Evolutionary conservation across 2,888 invertebrate species (phyloP).

Genomic region (Coenonympha arcania): DNA sequence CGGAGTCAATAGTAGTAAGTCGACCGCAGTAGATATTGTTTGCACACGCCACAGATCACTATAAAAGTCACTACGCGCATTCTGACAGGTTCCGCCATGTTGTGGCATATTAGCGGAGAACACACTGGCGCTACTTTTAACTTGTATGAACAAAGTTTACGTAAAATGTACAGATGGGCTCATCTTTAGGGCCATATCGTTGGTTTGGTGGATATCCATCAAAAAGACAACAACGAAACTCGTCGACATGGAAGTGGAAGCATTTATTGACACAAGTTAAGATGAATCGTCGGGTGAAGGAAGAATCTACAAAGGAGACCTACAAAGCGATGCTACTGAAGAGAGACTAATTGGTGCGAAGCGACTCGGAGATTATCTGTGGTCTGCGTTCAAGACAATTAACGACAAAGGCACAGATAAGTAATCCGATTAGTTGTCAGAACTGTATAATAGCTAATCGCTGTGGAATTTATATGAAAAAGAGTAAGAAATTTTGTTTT

Average conservation of each 20-base stretch:
- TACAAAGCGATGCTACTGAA: slow-evolving; percentile 33
- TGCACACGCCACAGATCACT: too few species aligned
- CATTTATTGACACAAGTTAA: slow-evolving; percentile 25
- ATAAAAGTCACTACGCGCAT: too few species aligned
- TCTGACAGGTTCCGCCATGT: too few species aligned
- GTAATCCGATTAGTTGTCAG: slow-evolving; percentile 13
- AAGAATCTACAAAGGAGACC: slow-evolving; percentile 30
- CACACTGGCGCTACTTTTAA: too few species aligned
- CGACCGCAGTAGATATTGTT: too few species aligned
- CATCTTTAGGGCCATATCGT: too few species aligned
- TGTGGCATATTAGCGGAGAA: too few species aligned
- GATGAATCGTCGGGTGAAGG: slow-evolving; percentile 27
- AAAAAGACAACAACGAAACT: slow-evolving; percentile 20
- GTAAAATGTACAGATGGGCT: too few species aligned
- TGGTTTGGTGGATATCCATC: slow-evolving; percentile 1
- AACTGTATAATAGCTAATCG: background rate
- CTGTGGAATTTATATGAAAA: background rate
- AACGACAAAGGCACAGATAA: slow-evolving; percentile 30
- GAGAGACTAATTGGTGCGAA: slow-evolving; percentile 45
- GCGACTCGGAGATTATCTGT: slow-evolving; percentile 34
- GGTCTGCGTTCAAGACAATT: slow-evolving; percentile 36
- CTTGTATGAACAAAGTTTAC: too few species aligned
- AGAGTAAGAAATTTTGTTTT: background rate
- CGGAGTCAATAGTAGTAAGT: too few species aligned
- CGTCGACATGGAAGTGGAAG: slow-evolving; percentile 25